A percentile compares a stretch with the other conserved stretches of the same genome.
These are phyloP conservation scores for Microctenopoma stevenorrisi DNA, from an alignment of 2,797 vertebrate genomes.

Conservation along the genomic window DNA sequence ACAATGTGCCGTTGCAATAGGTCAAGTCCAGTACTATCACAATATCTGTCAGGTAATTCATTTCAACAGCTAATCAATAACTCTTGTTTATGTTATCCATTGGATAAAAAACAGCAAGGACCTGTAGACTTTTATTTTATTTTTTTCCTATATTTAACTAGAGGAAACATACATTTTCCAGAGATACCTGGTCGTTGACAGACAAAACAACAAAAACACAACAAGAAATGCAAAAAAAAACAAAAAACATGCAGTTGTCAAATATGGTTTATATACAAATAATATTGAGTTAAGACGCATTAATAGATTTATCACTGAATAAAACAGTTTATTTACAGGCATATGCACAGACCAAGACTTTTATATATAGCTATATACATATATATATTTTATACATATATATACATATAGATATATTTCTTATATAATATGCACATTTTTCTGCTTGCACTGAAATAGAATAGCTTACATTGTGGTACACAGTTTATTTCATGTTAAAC, in stretches of 20 bases:
- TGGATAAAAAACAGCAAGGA: slow-evolving; percentile 11
- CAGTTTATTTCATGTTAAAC: not conserved
- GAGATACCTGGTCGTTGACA: not conserved
- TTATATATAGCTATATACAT: not conserved
- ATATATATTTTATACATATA: not conserved
- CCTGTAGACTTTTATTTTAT: not conserved
- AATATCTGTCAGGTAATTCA: slow-evolving; percentile 55
- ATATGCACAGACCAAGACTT: not conserved
- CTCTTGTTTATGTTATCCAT: slow-evolving; percentile 30
- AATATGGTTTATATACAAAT: not conserved
- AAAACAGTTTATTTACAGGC: not conserved
- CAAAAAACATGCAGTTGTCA: not conserved
- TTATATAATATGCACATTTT: not conserved
- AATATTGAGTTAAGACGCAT: not conserved
- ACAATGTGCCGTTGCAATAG: slow-evolving; percentile 42
- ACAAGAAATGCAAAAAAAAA: not conserved
- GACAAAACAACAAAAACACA: not conserved
- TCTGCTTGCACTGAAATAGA: not conserved
- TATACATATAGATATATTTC: too few species aligned
- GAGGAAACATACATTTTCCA: not conserved
- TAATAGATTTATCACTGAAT: not conserved
- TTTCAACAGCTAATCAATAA: slow-evolving; percentile 64
- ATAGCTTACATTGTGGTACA: not conserved
- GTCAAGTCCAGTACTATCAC: slow-evolving; percentile 46
- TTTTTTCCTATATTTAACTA: not conserved